Base-by-base conservation (phyloP, 2,888 invertebrate genomes). In the Lasioglossum pauxillum region DNA sequence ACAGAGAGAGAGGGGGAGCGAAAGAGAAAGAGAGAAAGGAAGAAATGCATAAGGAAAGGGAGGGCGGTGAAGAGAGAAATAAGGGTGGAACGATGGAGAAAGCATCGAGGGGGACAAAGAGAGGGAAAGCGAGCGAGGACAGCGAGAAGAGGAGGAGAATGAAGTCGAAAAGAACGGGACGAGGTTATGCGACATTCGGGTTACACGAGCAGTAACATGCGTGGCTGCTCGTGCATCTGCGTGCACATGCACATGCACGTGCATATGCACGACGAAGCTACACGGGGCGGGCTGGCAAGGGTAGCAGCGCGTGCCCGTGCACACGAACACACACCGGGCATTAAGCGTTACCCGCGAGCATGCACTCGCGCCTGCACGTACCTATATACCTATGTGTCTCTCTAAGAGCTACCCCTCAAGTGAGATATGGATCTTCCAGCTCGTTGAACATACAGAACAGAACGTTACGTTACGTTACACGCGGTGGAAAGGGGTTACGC, bases 351-450 rank as follows among this genome's bases (percentile, higher is more conserved):
- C 75, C 75, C 84, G 84, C 75, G 69, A 80, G 75, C 80, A 77
- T 85, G 85, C 85, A 85, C 80, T 85, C 86, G 85, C 86, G 86
- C 86, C 78, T 69, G 53, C 57, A 74, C 60, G 41, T 74, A 72
- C 78, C 49, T 35, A 31, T 74, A 75, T 78, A 80, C 78, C 81
- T 71, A n/a, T 23, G 67, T 35, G 83, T 84, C 82, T 80, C 81
- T 90, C 92, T 90, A 88, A 93, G 92, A 92, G 90, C 92, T 85
- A 92, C 92, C 93, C 92, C 91, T 92, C 90, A 86, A 92, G 90
- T 92, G 93, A 93, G 93, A 94, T 94, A 94, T 92, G 94, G 90
- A 93, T 93, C 93, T 94, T 94, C 94, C 94, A 92, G 92, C 92
- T 94, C 94, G 94, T 94, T 94, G 93, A 93, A 88, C 94, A 90